Percentiles rank a stretch among this genome's conserved stretches.
Conservation (phyloP, 2,797 vertebrate species). For the Gymnocypris eckloni region DNA sequence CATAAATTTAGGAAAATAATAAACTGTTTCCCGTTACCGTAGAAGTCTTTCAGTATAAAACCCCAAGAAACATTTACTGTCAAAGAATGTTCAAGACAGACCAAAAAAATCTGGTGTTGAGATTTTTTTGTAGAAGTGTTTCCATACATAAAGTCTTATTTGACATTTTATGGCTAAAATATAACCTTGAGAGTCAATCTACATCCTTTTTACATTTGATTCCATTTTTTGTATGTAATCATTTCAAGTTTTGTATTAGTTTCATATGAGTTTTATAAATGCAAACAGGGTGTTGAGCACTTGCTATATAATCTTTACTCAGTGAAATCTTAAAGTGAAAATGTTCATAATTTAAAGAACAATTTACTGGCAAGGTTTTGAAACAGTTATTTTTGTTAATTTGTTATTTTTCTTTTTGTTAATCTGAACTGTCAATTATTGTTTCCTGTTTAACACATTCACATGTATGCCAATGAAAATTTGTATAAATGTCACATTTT, state of each 20-base stretch:
- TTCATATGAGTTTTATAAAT: conserved; percentile 53
- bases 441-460: conserved; percentile 60
- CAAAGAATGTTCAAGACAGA: neutral
- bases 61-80: neutral
- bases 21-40: neutral
- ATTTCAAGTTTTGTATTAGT: conserved; percentile 42
- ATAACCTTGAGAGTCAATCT: neutral
- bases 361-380: conserved; percentile 54
- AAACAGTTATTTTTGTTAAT: neutral
- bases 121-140: conserved; percentile 14
- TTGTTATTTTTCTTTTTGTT: neutral
- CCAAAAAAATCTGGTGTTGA: neutral
- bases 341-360: conserved; percentile 62
- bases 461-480: conserved; percentile 56
- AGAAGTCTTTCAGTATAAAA: neutral
- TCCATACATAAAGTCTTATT: conserved; percentile 18
- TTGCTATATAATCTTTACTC: conserved; percentile 62
- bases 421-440: conserved; percentile 47
- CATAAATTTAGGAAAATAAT: neutral
- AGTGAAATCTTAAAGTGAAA: conserved; percentile 53
- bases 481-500: conserved; percentile 62
- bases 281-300: conserved; percentile 76
- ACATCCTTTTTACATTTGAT: conserved; percentile 23
- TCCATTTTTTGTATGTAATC: conserved; percentile 19
- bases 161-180: conserved; percentile 38